These are phyloP conservation scores for Lysandra coridon DNA, from an alignment of 2,888 invertebrate species.

Conservation along the genomic window DNA sequence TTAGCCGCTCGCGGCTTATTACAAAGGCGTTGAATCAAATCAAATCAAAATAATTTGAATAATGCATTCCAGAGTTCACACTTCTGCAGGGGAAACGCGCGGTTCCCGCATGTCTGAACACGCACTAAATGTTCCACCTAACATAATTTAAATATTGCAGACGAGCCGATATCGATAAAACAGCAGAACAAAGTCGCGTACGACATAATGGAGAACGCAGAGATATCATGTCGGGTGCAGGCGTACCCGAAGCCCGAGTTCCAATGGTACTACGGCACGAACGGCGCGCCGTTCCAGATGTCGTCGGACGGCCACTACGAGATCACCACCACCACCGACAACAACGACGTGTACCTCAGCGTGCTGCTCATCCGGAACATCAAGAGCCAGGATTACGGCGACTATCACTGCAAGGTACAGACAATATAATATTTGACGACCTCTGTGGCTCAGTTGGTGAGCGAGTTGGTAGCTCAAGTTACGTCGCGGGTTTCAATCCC, in stretches of 20 bases:
- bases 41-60: too few species aligned
- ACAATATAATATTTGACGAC: background rate
- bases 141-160: slow-evolving; percentile 59
- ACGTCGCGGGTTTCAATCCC: too few species aligned
- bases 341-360: slow-evolving; percentile 92
- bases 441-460: too few species aligned
- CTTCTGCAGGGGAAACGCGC: too few species aligned
- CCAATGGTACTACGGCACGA: slow-evolving; percentile 92
- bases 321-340: slow-evolving; percentile 89
- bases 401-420: slow-evolving; percentile 87
- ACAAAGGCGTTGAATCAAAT: too few species aligned
- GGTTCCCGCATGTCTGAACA: too few species aligned
- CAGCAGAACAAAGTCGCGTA: slow-evolving; percentile 94
- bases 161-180: slow-evolving; percentile 92
- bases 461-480: too few species aligned
- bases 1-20: too few species aligned
- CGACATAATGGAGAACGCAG: slow-evolving; percentile 90
- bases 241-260: slow-evolving; percentile 96
- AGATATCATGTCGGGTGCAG: slow-evolving; percentile 92
- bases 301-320: slow-evolving; percentile 93
- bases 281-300: slow-evolving; percentile 86
- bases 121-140: background rate
- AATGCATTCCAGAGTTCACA: too few species aligned
- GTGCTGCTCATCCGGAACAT: slow-evolving; percentile 86
- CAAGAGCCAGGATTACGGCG: slow-evolving; percentile 92